Base-by-base conservation (phyloP, 2,888 invertebrate species). In the Drosophila mulleri region DNA sequence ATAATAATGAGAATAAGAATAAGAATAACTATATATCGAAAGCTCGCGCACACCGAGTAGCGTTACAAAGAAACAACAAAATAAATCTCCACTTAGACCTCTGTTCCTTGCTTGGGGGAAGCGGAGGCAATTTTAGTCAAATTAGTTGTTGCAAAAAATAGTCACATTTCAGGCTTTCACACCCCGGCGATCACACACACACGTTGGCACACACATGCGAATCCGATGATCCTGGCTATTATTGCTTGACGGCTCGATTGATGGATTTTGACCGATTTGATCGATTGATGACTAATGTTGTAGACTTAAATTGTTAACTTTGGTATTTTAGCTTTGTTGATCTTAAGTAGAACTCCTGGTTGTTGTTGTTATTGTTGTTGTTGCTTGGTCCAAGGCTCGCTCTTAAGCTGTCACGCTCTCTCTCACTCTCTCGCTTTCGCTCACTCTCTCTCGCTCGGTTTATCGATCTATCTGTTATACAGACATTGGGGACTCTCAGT, bases 231-330 rank as follows among this genome's bases (percentile, higher is more conserved):
- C 57, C 52, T 65, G 50, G 53, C 57, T 52, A 45, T 53, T 62
- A 14, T 26, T 41, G 42, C 18, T 41, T 32, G 20, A 42, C 12
- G 6, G 39, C 20, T 20, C 44, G 52, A 35, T 29, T 53, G 56
- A 23, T 29, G 29, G 29, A 29, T 29, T 29, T 29, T 29, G 29
- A 29, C 6, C 7, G 7, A 29, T 29, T 29, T 7, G 9, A 29
- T 35, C 23, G 44, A 45, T 61, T 68, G 39, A 67, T 75, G 60
- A 59, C 48, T 42, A 29, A 29, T 48, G 32, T 18, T 32, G 39
- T 50, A 80, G 77, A 59, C 82, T 83, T 85, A 82, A 71, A 54
- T 71, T 85, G 87, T 84, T 82, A 87, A 84, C 82, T 82, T 87
- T 85, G 84, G 80, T 83, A 84, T 87, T 52, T 69, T 85, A 85